Base-by-base conservation (phyloP, 2,888 invertebrate species). In the Habrosyne pyritoides region DNA sequence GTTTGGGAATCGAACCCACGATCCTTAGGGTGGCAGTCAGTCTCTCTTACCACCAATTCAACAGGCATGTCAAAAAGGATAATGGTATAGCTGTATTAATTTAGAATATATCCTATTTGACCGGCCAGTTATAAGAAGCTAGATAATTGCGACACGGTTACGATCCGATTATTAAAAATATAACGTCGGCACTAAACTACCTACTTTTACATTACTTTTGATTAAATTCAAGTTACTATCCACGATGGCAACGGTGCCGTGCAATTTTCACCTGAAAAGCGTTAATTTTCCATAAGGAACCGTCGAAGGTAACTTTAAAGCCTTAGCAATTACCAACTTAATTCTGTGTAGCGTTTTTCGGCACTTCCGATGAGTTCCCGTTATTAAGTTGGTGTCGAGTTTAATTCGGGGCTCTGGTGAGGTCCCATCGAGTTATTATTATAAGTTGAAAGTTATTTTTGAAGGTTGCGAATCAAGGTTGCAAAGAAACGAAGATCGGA, bases 281-380 rank as follows among this genome's bases (percentile, higher is more conserved):
- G 68, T 79, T 84, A 83, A 86, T 85, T 85, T 86, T 82, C 79
- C 79, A 77, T 80, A 79, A 83, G 77, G 77, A 77, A 78, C 70
- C 70, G 67, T 71, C 59, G 64, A 73, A 75, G 63, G 64, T 67
- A 56, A 61, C 70, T 67, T 75, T 69, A 65, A 66, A 79, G 70
- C 73, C 64, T 59, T 52, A 62, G 69, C 69, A 74, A 73, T 73
- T 75, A 70, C 53, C 63, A 66, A 67, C 62, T 72, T 71, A 73
- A 74, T 76, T 72, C 61, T 42, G 56, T 64, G 59, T 60, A 60
- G 28, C 26, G 57, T 64, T 68, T 66, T 72, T 63, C 61, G 63
- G 54, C 56, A 50, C 56, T 54, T 18, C 52, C 47, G 51, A 24
- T 26, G 21, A 22, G 42, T 21, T 30, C 21, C 47, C 52, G 53